Evolutionary conservation across 2,797 vertebrate genomes (phyloP).

Genomic region (Ceryle rudis): DNA sequence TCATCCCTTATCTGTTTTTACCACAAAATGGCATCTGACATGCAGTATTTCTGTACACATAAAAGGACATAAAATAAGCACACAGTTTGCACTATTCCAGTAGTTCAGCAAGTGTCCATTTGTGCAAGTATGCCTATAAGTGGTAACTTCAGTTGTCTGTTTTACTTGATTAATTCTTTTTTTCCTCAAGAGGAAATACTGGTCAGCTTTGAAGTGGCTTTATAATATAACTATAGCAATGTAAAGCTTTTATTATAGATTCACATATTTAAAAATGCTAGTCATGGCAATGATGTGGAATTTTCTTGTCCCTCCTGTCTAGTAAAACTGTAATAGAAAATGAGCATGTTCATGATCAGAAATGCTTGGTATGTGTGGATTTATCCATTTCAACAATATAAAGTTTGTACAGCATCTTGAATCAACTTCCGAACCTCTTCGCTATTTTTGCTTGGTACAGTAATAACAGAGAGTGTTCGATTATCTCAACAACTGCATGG

Average conservation of each 20-base stretch:
- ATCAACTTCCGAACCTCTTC: not conserved
- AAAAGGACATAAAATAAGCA: not conserved
- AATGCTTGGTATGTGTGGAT: not conserved
- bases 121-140: not conserved
- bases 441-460: not conserved
- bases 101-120: not conserved
- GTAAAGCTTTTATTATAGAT: not conserved
- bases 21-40: not conserved
- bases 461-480: not conserved
- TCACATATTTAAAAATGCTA: not conserved
- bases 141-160: not conserved
- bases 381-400: not conserved
- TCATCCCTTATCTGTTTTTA: slow-evolving; percentile 38
- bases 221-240: not conserved
- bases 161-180: not conserved
- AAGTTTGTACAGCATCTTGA: not conserved
- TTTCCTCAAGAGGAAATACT: not conserved
- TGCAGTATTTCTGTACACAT: not conserved
- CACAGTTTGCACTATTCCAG: not conserved
- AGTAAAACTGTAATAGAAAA: not conserved
- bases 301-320: not conserved
- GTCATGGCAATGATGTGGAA: not conserved
- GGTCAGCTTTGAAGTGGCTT: not conserved
- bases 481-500: not conserved
- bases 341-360: not conserved